Percentiles rank a stretch among this genome's conserved stretches.
These are phyloP conservation scores for Hycleus phaleratus DNA, from an alignment of 1,140 invertebrate species.

Conservation along the genomic window DNA sequence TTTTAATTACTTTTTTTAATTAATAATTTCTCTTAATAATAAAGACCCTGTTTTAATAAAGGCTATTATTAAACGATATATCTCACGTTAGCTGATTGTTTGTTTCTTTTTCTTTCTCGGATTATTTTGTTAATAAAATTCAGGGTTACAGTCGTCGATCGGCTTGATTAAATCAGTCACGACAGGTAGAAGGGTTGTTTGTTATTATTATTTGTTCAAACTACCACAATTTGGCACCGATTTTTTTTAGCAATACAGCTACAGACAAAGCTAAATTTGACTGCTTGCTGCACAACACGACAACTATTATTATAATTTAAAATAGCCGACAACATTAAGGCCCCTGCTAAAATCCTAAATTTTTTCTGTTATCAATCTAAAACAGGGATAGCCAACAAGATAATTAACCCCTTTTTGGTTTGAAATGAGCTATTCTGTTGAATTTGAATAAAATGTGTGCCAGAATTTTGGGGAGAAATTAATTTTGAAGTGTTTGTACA, in stretches of 20 bases:
- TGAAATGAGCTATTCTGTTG: not conserved
- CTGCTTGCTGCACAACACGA: constrained; percentile 32
- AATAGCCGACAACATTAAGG: constrained; percentile 34
- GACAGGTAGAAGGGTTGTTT: constrained; percentile 4
- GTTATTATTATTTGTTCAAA: not conserved
- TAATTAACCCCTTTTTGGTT: constrained; percentile 7
- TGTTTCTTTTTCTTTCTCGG: constrained; percentile 12
- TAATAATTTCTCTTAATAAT: constrained; percentile 25
- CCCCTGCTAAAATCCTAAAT: constrained; percentile 31
- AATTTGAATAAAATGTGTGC: not conserved
- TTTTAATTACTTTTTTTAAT: not conserved
- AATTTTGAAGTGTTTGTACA: not conserved
- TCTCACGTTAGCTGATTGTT: constrained; percentile 32
- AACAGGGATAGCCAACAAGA: constrained; percentile 17
- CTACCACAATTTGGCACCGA: constrained; percentile 24
- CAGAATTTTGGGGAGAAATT: not conserved
- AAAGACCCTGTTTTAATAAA: constrained; percentile 35
- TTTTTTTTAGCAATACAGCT: constrained; percentile 21
- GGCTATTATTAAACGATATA: constrained; percentile 32
- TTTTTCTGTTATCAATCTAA: not conserved
- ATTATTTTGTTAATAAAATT: constrained; percentile 2
- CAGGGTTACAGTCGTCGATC: constrained; percentile 23
- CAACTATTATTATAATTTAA: constrained; percentile 24
- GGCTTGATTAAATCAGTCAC: constrained; percentile 30
- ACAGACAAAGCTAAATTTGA: constrained; percentile 28